Evolutionary conservation across 2,797 vertebrate species (phyloP).

Genomic region (Falco novaeseelandiae): DNA sequence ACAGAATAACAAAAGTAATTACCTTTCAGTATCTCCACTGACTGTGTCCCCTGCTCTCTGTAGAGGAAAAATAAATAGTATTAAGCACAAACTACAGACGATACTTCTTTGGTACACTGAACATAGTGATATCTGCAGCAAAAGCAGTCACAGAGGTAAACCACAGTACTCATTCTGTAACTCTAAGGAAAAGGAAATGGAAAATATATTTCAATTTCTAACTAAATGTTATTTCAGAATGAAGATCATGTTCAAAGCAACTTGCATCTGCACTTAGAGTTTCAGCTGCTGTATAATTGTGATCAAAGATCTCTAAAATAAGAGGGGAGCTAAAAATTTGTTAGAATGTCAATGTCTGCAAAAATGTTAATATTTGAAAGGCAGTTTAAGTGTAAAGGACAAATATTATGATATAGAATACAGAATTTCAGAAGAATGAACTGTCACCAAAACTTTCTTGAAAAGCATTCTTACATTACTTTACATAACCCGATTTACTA

Average conservation of each 20-base stretch:
- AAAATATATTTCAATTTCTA: background rate
- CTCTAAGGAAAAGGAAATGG: constrained; percentile 43
- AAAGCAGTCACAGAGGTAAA: background rate
- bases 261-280: background rate
- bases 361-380: background rate
- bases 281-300: background rate
- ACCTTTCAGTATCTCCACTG: constrained; percentile 81
- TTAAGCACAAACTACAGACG: background rate
- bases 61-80: constrained; percentile 49
- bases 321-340: background rate
- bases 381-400: background rate
- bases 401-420: background rate
- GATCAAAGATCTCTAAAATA: background rate
- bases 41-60: constrained; percentile 80
- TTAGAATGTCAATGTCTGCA: background rate
- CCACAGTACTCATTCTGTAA: background rate
- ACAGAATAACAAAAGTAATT: constrained; percentile 21
- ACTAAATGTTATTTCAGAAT: background rate
- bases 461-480: background rate
- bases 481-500: background rate
- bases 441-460: background rate
- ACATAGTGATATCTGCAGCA: background rate
- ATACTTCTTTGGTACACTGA: background rate
- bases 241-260: background rate
- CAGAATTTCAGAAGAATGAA: background rate